Evolutionary conservation across 2,888 invertebrate species (phyloP).

Genomic region (Pollenia labialis): DNA sequence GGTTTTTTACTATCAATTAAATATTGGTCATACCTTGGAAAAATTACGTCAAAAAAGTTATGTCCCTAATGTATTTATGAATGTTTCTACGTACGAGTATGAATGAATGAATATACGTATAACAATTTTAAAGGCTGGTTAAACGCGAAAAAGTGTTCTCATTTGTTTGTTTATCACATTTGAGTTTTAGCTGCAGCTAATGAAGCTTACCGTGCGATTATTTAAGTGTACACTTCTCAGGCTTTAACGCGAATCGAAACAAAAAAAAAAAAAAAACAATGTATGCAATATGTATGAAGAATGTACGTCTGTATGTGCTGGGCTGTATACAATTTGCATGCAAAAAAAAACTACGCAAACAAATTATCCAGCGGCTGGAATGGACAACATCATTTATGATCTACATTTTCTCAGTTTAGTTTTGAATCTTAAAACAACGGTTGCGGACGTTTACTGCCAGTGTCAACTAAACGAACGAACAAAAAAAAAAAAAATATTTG

Average conservation of each 20-base stretch:
- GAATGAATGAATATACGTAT: constrained; percentile 3
- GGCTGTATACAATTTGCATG: constrained; percentile 19
- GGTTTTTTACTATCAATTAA: no score
- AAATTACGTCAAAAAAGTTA: no score
- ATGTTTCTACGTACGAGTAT: neutral
- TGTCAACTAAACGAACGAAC: constrained; percentile 31
- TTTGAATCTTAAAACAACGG: constrained; percentile 65
- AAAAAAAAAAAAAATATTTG: constrained; percentile 1
- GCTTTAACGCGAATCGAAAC: constrained; percentile 38
- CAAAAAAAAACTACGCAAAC: constrained; percentile 40
- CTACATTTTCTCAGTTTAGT: constrained; percentile 65
- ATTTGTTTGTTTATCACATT: constrained; percentile 54
- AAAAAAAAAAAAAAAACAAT: neutral
- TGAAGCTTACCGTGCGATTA: constrained; percentile 58
- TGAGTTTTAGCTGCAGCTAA: constrained; percentile 45
- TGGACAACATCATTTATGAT: constrained; percentile 66
- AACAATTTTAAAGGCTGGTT: constrained; percentile 55
- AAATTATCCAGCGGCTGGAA: constrained; percentile 42
- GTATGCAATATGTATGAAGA: neutral
- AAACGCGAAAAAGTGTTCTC: constrained; percentile 59
- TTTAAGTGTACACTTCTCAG: constrained; percentile 53
- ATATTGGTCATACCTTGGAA: no score
- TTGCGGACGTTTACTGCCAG: constrained; percentile 62
- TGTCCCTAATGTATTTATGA: neutral
- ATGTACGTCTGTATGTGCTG: constrained; percentile 19